Conservation (phyloP, 2,113 vertebrate species). For the Alaudala cheleensis region DNA sequence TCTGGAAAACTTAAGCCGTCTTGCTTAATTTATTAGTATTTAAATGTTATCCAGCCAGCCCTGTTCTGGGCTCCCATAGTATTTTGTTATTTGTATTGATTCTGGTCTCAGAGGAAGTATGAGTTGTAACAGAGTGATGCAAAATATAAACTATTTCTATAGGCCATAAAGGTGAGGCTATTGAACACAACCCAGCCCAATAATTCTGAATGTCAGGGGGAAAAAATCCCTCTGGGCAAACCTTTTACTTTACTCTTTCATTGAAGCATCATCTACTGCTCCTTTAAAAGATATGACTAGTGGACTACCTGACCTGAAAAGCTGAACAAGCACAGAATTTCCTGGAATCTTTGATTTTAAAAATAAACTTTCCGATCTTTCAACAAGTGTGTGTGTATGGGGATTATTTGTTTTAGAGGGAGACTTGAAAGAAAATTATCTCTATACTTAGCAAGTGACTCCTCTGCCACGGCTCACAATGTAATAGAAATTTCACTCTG, state of each 20-base stretch:
- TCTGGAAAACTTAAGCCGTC: neutral
- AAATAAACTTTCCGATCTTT: neutral
- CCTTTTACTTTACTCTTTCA: neutral
- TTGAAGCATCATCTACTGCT: neutral
- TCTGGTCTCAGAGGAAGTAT: neutral
- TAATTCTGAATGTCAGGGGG: neutral
- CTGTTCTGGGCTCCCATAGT: neutral
- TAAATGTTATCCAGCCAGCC: neutral
- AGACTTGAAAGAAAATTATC: neutral
- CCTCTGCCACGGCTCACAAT: neutral
- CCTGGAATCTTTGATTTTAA: neutral
- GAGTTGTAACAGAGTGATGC: neutral
- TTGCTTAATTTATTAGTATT: neutral
- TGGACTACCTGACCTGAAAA: neutral
- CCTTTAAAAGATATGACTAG: neutral
- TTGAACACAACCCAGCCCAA: neutral
- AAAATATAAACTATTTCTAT: neutral
- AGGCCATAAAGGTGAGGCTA: neutral
- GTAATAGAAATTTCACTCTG: neutral
- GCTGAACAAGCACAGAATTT: neutral
- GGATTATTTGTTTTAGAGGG: neutral
- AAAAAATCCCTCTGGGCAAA: neutral
- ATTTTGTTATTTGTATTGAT: neutral
- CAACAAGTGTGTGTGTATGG: accelerated
- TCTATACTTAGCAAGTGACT: neutral